Conservation (phyloP, 2,113 vertebrate species). For the Melanerpes aurifrons region DNA sequence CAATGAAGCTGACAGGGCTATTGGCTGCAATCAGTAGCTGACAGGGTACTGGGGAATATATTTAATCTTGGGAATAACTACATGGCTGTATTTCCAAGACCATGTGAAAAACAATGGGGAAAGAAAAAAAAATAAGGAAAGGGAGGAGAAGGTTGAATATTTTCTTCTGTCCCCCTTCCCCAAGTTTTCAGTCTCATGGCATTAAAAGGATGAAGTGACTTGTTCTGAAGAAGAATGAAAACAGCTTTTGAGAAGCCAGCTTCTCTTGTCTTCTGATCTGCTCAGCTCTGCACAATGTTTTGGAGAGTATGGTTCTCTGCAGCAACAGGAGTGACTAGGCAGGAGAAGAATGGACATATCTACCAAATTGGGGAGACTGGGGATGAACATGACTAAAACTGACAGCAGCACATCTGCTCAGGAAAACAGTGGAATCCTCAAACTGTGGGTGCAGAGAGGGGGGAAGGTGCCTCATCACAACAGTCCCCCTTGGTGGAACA, state of each 20-base stretch:
- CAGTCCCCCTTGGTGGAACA: neutral
- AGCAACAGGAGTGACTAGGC: neutral
- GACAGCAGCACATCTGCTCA: neutral
- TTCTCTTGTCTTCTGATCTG: neutral
- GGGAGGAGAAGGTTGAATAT: neutral
- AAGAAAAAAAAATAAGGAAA: too few relatives aligned
- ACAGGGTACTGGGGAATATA: slow-evolving; percentile 4
- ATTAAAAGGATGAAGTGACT: neutral
- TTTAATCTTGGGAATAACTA: slow-evolving; percentile 29
- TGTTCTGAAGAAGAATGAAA: neutral
- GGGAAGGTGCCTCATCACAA: neutral
- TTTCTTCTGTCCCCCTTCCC: neutral
- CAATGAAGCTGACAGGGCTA: slow-evolving; percentile 29
- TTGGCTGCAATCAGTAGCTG: neutral
- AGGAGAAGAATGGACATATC: neutral
- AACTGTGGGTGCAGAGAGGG: rapidly evolving
- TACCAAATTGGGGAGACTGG: neutral
- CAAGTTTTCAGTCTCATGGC: neutral
- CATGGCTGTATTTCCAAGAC: neutral
- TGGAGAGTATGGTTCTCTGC: neutral
- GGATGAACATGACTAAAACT: neutral
- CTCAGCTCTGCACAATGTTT: neutral
- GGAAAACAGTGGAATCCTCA: neutral
- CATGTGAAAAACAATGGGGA: neutral
- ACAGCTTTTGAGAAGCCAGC: neutral